Evolutionary conservation across 2,888 invertebrate genomes (phyloP), one percentile per base, ranked within the genome.

Genomic region (Dolichopus griseipennis): DNA sequence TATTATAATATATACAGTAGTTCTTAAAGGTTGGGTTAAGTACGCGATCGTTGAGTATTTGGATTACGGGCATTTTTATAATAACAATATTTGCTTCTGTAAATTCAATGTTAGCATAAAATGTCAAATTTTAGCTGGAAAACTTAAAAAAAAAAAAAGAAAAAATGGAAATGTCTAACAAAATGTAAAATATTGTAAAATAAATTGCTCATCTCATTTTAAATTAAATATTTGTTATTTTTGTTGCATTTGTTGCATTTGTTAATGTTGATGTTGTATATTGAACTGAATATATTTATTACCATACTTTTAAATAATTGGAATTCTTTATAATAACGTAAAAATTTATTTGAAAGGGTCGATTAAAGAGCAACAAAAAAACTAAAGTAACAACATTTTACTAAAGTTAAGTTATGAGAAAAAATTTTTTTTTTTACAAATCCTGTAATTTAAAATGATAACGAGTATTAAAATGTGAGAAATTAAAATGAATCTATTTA

Each of bases 201-300:
- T 52, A 52, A 52, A 52, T 52, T 52, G n/a, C 52, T 52, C 52
- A 52, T 52, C 52, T 52, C 18, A 52, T 52, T 52, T 52, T 52
- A 18, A 52, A 52, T 52, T 52, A 18, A 52, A 52, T 52, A n/a
- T 41, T 27, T 37, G 37, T 37, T 37, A 10, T 37, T 52, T 12
- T 52, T 52, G 52, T 37, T 37, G 4, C 37, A 37, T 27, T 27
- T 27, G 37, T 37, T 37, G 8, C 8, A 10, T n/a, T n/a, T n/a
- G n/a, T n/a, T n/a, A n/a, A n/a, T n/a, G n/a, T 37, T 37, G 8
- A 37, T 37, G 37, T 37, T 37, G 37, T 37, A 37, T 37, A 37
- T 37, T 27, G 27, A 27, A 41, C 15, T 41, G 41, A 41, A 41
- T 41, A 41, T 41, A 41, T 41, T 41, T 41, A 41, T 41, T 41